phyloP scores from a whole-genome alignment of 2,797 vertebrate genomes.

The Myotis myotis region DNA sequence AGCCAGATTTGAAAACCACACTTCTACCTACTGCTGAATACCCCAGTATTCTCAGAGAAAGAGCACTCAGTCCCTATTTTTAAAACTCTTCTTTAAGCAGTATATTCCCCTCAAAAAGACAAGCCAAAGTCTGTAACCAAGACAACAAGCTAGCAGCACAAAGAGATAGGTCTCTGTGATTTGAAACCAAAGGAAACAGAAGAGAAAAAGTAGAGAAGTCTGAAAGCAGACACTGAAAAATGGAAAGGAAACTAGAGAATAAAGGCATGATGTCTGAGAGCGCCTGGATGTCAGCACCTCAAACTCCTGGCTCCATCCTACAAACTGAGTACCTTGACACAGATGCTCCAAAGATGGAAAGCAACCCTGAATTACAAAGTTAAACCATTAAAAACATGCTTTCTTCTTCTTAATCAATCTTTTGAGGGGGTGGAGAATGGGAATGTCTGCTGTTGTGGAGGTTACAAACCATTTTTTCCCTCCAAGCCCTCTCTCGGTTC shows the following conservation, averaged over 20 bases:
- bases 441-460: background rate
- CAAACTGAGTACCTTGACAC: background rate
- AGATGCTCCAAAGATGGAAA: background rate
- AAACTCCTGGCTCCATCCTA: background rate
- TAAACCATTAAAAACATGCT: background rate
- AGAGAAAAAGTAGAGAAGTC: conserved; percentile 33
- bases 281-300: background rate
- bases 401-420: background rate
- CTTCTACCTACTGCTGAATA: background rate
- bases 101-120: background rate
- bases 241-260: background rate
- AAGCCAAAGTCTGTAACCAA: conserved; percentile 58
- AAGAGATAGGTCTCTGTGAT: conserved; percentile 45
- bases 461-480: background rate
- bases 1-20: background rate
- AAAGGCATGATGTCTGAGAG: background rate
- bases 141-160: conserved; percentile 59
- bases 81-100: conserved; percentile 38
- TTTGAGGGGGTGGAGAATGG: background rate
- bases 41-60: background rate
- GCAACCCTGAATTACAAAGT: background rate
- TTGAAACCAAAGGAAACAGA: conserved; percentile 41
- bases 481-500: background rate
- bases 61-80: background rate
- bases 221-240: background rate